phyloP scores from a whole-genome alignment of 2,113 vertebrate genomes.

The Hylia prasina region DNA sequence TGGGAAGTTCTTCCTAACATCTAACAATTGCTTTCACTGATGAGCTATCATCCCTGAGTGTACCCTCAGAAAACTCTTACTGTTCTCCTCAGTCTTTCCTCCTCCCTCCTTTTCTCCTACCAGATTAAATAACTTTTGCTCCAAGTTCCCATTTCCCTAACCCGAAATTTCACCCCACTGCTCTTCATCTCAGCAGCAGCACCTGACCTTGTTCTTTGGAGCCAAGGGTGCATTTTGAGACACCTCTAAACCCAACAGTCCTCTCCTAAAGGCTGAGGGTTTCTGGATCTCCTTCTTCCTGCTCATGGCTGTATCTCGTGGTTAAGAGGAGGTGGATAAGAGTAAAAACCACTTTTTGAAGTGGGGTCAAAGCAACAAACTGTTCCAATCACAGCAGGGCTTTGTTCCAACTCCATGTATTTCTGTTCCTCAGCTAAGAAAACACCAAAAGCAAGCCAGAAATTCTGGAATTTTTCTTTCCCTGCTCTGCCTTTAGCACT shows the following conservation, averaged over 20 bases:
- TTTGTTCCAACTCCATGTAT: background rate
- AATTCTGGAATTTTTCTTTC: background rate
- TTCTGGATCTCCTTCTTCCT: background rate
- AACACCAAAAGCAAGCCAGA: background rate
- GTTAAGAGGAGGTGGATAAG: rapidly evolving
- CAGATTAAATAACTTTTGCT: background rate
- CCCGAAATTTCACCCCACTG: background rate
- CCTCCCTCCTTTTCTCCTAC: background rate
- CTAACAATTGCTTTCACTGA: background rate
- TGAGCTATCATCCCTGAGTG: rapidly evolving
- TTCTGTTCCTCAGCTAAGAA: background rate
- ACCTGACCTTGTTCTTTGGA: background rate
- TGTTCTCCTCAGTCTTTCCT: background rate
- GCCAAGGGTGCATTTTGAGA: background rate
- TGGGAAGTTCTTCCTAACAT: background rate
- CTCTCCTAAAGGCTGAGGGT: background rate
- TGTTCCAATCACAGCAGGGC: background rate
- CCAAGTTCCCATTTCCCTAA: background rate
- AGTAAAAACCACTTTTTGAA: background rate
- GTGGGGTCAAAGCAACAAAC: background rate
- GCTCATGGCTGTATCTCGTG: background rate
- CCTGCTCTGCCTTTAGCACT: background rate
- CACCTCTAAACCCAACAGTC: background rate
- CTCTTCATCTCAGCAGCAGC: background rate
- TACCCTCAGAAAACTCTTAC: background rate